A percentile compares a stretch with the other conserved stretches of the same genome.
These are phyloP conservation scores for Drosophila bocqueti DNA, from an alignment of 1,140 invertebrate species.

Conservation along the genomic window DNA sequence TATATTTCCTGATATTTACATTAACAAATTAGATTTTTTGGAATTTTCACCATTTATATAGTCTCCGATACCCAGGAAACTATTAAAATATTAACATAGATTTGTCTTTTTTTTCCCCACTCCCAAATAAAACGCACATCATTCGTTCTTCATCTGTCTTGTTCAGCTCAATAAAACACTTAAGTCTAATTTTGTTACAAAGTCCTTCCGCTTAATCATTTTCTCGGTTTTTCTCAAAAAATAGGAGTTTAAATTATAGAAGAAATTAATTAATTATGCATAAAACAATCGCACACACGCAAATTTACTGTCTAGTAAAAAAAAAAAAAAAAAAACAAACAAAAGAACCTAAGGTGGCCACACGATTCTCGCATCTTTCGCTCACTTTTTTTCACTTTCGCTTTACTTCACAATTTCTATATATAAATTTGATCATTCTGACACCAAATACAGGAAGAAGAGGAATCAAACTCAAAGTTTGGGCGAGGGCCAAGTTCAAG, in stretches of 20 bases:
- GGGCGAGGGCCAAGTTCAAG: not conserved
- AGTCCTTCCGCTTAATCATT: slow-evolving; percentile 31
- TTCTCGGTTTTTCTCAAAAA: slow-evolving; percentile 14
- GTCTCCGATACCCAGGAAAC: not conserved
- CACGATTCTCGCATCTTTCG: slow-evolving; percentile 8
- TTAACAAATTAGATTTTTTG: not conserved
- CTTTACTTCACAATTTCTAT: slow-evolving; percentile 6
- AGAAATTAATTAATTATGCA: slow-evolving; percentile 26
- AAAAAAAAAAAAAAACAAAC: slow-evolving; percentile 10
- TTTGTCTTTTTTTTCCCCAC: not conserved
- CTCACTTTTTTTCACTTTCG: not conserved
- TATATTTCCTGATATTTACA: not conserved
- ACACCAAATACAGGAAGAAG: slow-evolving; percentile 13
- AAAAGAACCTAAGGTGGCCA: slow-evolving; percentile 1
- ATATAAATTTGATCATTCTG: slow-evolving; percentile 33
- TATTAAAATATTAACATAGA: not conserved
- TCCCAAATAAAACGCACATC: slow-evolving; percentile 24
- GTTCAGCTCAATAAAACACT: slow-evolving; percentile 74
- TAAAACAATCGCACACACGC: slow-evolving; percentile 44
- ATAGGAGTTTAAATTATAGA: slow-evolving; percentile 20
- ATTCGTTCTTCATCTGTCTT: slow-evolving; percentile 58
- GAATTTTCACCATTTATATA: not conserved
- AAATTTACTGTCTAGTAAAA: slow-evolving; percentile 21
- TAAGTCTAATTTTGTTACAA: slow-evolving; percentile 74
- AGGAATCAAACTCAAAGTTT: slow-evolving; percentile 18